Conservation (phyloP, 2,888 invertebrate species). For the Prostheceraeus crozeri region DNA sequence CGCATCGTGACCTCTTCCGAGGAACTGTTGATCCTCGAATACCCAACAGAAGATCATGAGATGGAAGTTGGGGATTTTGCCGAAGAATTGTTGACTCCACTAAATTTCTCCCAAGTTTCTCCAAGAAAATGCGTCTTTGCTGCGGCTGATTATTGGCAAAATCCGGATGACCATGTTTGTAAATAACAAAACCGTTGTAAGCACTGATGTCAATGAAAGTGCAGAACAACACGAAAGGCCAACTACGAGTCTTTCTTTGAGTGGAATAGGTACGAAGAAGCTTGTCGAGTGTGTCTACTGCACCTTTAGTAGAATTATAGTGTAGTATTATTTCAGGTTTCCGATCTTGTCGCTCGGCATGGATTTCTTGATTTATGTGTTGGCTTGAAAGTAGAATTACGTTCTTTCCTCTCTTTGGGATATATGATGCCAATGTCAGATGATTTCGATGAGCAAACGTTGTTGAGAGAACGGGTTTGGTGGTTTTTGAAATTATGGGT, state of each 20-base stretch:
- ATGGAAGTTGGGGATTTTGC: constrained; percentile 8
- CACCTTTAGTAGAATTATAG: constrained; percentile 8
- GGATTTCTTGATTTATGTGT: constrained; percentile 23
- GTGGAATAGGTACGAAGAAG: constrained; percentile 19
- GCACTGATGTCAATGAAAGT: constrained; percentile 2
- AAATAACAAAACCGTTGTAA: constrained; percentile 19
- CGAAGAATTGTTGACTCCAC: constrained; percentile 9
- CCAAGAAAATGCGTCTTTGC: constrained; percentile 21
- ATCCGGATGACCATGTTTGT: constrained; percentile 3
- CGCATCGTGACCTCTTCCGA: constrained; percentile 7
- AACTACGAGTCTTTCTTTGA: constrained; percentile 8
- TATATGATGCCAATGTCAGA: constrained; percentile 22
- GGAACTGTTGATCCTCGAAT: not conserved
- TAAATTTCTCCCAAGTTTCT: constrained; percentile 10
- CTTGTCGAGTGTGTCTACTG: constrained; percentile 27
- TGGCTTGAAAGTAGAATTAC: constrained; percentile 25
- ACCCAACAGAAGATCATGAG: not conserved
- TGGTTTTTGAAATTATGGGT: constrained; percentile 14
- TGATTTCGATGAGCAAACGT: constrained; percentile 29
- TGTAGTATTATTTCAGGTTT: constrained; percentile 13
- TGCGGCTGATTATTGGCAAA: constrained; percentile 18
- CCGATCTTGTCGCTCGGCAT: constrained; percentile 7
- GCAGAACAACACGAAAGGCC: constrained; percentile 16
- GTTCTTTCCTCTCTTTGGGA: constrained; percentile 17
- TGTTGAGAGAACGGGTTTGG: constrained; percentile 26